A percentile compares a stretch with the other conserved stretches of the same genome.
These are phyloP conservation scores for Meandrina meandrites DNA, from an alignment of 92 coral and sea anemone species.

Conservation along the genomic window DNA sequence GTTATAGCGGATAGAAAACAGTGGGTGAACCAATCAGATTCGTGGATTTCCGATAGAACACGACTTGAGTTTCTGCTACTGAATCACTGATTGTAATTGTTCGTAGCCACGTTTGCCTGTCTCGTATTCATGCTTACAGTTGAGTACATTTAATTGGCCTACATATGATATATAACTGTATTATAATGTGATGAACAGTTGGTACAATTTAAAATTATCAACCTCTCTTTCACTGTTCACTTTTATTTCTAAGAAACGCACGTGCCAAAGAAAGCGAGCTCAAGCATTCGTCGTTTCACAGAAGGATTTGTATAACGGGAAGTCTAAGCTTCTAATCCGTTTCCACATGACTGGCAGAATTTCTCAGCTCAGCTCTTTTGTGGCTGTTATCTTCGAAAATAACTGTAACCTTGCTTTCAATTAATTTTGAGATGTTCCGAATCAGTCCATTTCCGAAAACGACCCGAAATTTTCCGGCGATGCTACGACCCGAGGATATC, in stretches of 20 bases:
- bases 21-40: too few relatives aligned
- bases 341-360: background rate
- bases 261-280: background rate
- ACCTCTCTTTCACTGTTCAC: background rate
- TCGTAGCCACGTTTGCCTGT: background rate
- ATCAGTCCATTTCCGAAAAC: too few relatives aligned
- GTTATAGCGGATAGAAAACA: too few relatives aligned
- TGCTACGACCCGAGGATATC: too few relatives aligned
- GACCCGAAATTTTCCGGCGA: too few relatives aligned
- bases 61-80: too few relatives aligned
- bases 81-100: too few relatives aligned
- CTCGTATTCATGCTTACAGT: background rate
- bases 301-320: background rate
- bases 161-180: background rate
- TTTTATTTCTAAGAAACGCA: background rate
- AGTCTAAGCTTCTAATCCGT: background rate
- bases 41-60: background rate
- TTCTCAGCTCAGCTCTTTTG: background rate
- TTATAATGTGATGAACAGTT: background rate
- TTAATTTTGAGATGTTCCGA: too few relatives aligned
- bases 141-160: background rate
- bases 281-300: background rate
- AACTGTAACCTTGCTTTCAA: too few relatives aligned
- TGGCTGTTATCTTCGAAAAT: background rate
- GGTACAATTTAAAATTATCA: background rate